A percentile compares a stretch with the other conserved stretches of the same genome.
phyloP scores from a whole-genome alignment of 2,797 vertebrate genomes.

The Sebastes jordani region DNA sequence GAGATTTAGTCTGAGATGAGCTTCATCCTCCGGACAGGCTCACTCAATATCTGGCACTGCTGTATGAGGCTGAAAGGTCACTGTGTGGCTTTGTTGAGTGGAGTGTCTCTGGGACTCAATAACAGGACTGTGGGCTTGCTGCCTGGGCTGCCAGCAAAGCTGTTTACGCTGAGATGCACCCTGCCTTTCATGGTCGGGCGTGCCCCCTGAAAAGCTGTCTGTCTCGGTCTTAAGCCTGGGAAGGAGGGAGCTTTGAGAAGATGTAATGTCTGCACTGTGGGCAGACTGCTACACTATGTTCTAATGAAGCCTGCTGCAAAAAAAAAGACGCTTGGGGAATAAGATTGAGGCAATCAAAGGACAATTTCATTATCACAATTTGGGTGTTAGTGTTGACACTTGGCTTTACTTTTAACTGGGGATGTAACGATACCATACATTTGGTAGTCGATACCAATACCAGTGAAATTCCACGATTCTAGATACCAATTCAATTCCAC shows the following conservation, averaged over 20 bases:
- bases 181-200: slow-evolving; percentile 42
- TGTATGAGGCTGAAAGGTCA: slow-evolving; percentile 59
- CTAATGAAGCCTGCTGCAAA: neutral
- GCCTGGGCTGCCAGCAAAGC: slow-evolving; percentile 50
- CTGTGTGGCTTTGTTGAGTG: slow-evolving; percentile 53
- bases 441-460: no score
- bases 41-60: slow-evolving; percentile 59
- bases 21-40: slow-evolving; percentile 55
- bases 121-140: slow-evolving; percentile 47
- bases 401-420: neutral
- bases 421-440: no score
- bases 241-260: slow-evolving; percentile 25
- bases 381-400: neutral
- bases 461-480: no score
- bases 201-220: slow-evolving; percentile 40
- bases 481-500: neutral
- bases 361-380: neutral
- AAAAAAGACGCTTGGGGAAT: neutral
- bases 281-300: neutral
- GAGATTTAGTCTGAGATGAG: slow-evolving; percentile 56
- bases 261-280: slow-evolving; percentile 33
- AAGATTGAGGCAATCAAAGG: neutral
- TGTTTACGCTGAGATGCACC: slow-evolving; percentile 45
- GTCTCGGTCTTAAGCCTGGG: slow-evolving; percentile 19
- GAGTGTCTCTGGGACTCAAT: slow-evolving; percentile 57